These are phyloP conservation scores for Numenius phaeopus DNA, from an alignment of 2,797 vertebrate species.

Conservation along the genomic window DNA sequence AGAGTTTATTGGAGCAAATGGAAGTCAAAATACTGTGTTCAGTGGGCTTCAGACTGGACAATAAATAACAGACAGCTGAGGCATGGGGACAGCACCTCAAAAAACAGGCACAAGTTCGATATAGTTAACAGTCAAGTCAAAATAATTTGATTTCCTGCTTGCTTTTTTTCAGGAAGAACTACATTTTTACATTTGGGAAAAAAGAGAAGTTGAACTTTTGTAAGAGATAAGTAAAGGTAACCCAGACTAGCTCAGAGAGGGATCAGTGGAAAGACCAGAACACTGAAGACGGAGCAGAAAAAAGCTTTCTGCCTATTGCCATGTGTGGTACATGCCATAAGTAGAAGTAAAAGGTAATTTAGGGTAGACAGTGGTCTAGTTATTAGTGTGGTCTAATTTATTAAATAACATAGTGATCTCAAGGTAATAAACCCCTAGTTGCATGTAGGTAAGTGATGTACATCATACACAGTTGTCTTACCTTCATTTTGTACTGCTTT, in stretches of 20 bases:
- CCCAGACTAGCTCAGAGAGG: neutral
- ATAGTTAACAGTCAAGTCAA: neutral
- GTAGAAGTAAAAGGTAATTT: neutral
- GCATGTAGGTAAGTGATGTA: neutral
- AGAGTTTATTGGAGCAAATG: neutral
- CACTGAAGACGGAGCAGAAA: neutral
- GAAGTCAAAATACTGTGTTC: neutral
- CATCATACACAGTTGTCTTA: neutral
- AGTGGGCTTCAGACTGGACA: neutral
- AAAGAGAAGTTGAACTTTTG: neutral
- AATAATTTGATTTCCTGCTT: neutral
- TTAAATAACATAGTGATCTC: neutral
- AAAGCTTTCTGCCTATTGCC: neutral
- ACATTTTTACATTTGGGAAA: neutral
- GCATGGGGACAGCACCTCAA: neutral
- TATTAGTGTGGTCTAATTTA: neutral
- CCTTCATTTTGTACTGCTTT: neutral
- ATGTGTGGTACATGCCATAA: accelerated
- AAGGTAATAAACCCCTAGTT: neutral
- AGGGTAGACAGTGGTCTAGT: neutral
- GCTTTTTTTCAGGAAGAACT: neutral
- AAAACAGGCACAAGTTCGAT: neutral
- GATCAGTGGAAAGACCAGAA: neutral
- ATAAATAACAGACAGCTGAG: neutral
- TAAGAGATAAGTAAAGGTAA: neutral